phyloP scores from a whole-genome alignment of 2,888 invertebrate species.

The Calliphora vomitoria region DNA sequence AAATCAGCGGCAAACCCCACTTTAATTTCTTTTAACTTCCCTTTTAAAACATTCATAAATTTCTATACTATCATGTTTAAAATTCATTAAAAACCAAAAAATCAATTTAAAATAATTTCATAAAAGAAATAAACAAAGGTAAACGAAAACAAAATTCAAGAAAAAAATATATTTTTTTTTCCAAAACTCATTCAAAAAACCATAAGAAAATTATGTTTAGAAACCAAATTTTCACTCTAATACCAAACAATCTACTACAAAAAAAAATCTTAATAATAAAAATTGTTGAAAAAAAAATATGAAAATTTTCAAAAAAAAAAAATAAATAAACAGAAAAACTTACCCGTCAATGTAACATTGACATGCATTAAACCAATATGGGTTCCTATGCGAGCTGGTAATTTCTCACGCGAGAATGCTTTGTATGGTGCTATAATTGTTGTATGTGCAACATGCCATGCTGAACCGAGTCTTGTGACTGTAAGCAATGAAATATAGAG shows the following conservation, averaged over 20 bases:
- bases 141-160: constrained; percentile 5
- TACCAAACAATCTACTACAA: constrained; percentile 8
- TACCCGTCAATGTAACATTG: constrained; percentile 97
- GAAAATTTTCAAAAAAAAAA: constrained; percentile 14
- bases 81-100: constrained; percentile 55
- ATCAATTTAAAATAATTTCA: constrained; percentile 48
- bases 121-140: background rate
- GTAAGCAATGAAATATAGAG: constrained; percentile 80
- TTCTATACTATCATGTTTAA: constrained; percentile 55
- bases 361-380: constrained; percentile 97
- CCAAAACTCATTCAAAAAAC: constrained; percentile 20
- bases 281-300: background rate
- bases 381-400: constrained; percentile 95
- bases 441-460: constrained; percentile 95
- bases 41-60: background rate
- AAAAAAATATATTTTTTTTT: constrained; percentile 17
- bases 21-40: background rate
- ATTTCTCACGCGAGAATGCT: constrained; percentile 94
- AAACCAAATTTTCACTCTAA: constrained; percentile 23
- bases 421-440: constrained; percentile 94
- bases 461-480: constrained; percentile 96
- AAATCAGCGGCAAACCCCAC: background rate
- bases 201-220: constrained; percentile 17
- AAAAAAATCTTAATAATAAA: constrained; percentile 9
- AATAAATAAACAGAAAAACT: constrained; percentile 78